Percentiles rank a stretch among this genome's conserved stretches.
These are phyloP conservation scores for Circaetus cinerascens DNA, from an alignment of 2,113 vertebrate species.

Conservation along the genomic window DNA sequence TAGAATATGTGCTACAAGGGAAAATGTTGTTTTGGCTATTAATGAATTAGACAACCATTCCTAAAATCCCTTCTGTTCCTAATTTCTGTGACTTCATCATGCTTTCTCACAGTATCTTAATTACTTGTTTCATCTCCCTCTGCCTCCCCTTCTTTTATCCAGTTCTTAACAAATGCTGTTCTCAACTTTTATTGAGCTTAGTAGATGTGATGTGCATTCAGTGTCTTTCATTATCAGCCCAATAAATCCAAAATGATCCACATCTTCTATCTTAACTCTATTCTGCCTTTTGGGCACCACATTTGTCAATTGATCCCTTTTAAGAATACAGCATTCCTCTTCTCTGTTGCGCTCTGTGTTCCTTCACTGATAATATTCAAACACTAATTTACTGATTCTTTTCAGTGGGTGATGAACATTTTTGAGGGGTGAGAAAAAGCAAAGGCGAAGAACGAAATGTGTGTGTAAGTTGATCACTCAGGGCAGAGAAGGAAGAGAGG, in stretches of 20 bases:
- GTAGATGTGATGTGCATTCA: background rate
- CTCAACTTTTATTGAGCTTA: background rate
- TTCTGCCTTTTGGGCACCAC: constrained; percentile 26
- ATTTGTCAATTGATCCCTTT: constrained; percentile 1
- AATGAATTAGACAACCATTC: background rate
- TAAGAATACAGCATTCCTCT: background rate
- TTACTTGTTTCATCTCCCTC: constrained; percentile 11
- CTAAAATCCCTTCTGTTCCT: background rate
- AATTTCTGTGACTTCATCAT: background rate
- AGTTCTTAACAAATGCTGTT: background rate
- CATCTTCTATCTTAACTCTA: background rate
- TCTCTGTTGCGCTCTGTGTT: background rate
- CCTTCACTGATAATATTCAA: background rate
- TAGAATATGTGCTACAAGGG: background rate
- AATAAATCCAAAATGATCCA: constrained; percentile 42
- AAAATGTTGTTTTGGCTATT: background rate
- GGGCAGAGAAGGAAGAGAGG: background rate
- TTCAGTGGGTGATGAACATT: background rate
- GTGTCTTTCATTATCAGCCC: constrained; percentile 22
- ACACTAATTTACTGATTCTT: background rate
- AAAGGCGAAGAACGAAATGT: background rate
- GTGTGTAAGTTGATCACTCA: background rate
- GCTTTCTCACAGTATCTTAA: background rate
- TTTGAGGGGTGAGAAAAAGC: background rate
- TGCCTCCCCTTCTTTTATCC: background rate